Evolutionary conservation across 2,888 invertebrate genomes (phyloP).

Genomic region (Tenthredo distinguenda): DNA sequence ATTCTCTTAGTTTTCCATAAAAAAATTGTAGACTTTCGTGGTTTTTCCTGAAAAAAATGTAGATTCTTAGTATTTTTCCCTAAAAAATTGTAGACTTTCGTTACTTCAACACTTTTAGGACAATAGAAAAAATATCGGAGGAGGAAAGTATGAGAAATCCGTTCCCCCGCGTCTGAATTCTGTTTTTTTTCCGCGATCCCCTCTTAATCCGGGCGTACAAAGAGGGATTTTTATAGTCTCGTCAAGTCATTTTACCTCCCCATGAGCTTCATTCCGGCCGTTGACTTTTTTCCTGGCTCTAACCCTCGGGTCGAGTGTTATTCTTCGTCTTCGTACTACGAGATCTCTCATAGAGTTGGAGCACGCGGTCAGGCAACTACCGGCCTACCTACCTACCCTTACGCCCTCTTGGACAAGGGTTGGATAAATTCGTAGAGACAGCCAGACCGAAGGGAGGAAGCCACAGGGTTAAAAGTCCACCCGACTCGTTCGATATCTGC

Average conservation of each 20-base stretch:
- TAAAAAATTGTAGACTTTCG: no score
- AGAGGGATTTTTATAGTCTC: not conserved
- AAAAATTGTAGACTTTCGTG: no score
- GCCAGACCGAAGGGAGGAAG: constrained; percentile 32
- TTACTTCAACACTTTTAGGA: no score
- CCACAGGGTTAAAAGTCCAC: not conserved
- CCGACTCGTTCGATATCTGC: constrained; percentile 36
- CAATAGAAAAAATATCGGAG: no score
- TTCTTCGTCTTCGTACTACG: constrained; percentile 1
- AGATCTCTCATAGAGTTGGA: not conserved
- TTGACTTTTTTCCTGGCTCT: not conserved
- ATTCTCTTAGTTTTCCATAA: no score
- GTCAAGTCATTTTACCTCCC: not conserved
- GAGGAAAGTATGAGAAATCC: not conserved
- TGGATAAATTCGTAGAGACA: constrained; percentile 35
- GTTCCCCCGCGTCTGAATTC: not conserved
- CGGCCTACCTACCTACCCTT: not conserved
- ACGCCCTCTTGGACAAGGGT: constrained; percentile 26
- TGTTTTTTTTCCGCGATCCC: not conserved
- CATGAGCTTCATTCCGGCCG: constrained; percentile 4
- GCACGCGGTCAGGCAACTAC: constrained; percentile 17
- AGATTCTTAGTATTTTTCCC: no score
- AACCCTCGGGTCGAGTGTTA: constrained; percentile 19
- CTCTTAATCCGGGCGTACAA: not conserved
- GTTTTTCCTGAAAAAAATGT: no score